Conservation (phyloP, 2,797 vertebrate genomes). For the Tragopan temminckii region DNA sequence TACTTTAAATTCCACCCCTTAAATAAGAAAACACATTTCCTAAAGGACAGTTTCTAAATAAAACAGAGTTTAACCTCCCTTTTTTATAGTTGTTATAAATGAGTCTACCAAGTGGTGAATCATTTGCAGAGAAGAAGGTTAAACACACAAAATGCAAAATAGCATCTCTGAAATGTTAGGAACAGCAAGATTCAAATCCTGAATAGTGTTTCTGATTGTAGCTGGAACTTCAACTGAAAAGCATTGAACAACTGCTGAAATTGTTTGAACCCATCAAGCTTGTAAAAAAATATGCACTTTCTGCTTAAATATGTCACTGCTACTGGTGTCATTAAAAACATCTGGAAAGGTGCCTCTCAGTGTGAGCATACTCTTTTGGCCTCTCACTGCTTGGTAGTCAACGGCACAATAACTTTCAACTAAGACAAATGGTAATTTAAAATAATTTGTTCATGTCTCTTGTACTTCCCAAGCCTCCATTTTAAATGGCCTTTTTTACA, state of each 20-base stretch:
- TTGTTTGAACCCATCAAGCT: not conserved
- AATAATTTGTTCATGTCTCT: not conserved
- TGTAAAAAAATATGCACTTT: not conserved
- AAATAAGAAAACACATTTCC: not conserved
- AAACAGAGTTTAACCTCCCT: not conserved
- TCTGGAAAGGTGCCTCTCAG: not conserved
- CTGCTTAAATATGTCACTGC: not conserved
- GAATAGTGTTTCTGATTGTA: not conserved
- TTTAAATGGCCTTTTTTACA: not conserved
- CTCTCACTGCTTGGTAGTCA: not conserved
- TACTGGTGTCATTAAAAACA: not conserved
- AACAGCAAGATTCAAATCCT: conserved; percentile 7
- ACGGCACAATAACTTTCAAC: not conserved
- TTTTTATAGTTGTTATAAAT: not conserved
- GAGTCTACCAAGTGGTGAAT: not conserved
- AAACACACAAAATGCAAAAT: not conserved
- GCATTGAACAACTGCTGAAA: not conserved
- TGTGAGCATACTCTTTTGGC: not conserved
- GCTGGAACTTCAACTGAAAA: not conserved
- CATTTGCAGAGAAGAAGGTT: not conserved
- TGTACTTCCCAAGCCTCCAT: not conserved
- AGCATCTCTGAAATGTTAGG: not conserved
- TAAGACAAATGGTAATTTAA: not conserved
- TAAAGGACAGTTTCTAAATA: not conserved
- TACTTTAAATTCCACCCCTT: not conserved